Base-by-base conservation (phyloP, 2,888 invertebrate species). In the Malachius bipustulatus region DNA sequence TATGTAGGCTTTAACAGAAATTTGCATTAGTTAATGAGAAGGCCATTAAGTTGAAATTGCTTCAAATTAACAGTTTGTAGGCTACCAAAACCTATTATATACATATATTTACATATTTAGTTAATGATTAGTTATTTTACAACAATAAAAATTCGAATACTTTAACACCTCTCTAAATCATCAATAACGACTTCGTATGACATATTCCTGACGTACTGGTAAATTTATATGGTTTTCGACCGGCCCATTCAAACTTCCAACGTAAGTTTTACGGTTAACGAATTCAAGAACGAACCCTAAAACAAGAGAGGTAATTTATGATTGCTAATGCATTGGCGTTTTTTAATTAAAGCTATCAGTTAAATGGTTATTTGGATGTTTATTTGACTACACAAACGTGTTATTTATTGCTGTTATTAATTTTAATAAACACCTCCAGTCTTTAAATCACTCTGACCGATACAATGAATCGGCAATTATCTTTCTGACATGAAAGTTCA, bases 381-480 rank as follows among this genome's bases (percentile, higher is more conserved):
- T 19, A 19, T 19, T 19, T 19, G n/a, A 19, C 6, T 19, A 8
- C 24, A 19, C n/a, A 19, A 19, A 19, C n/a, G n/a, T n/a, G 6
- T 19, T 19, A 19, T 19, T 19, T 19, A 19, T 19, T 6, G 24
- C n/a, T 19, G n/a, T n/a, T 19, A 19, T 19, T 19, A 19, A 19
- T 19, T 19, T 19, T 19, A 19, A 19, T 19, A 19, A 19, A 19
- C 24, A 19, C 24, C 24, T 19, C n/a, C 24, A n/a, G n/a, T 6
- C 6, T 19, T 19, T 19, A 19, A 19, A 19, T 19, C 24, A 19
- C n/a, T n/a, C n/a, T n/a, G n/a, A n/a, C n/a, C n/a, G n/a, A n/a
- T n/a, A n/a, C n/a, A n/a, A n/a, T n/a, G n/a, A n/a, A n/a, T n/a
- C n/a, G n/a, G n/a, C n/a, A n/a, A n/a, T n/a, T n/a, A n/a, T n/a